These are phyloP conservation scores for Pristis pectinata DNA, from an alignment of 2,797 vertebrate genomes.

Conservation along the genomic window DNA sequence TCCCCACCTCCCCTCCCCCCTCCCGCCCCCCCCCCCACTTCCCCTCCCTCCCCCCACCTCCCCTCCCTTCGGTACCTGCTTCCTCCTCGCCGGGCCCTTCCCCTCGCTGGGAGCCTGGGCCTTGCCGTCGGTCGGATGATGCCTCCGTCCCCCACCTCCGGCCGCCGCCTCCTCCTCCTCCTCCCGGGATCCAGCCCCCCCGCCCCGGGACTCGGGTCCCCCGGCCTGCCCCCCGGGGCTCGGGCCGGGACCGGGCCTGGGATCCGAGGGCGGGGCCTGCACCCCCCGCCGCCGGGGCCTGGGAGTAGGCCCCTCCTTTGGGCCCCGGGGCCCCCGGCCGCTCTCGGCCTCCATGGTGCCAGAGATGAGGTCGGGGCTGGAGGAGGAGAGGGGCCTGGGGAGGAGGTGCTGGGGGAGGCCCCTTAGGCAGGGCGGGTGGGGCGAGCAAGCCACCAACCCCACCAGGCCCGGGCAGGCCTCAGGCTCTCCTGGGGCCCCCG, in stretches of 20 bases:
- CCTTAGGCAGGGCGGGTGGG: conserved; percentile 60
- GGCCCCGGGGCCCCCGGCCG: conserved; percentile 81
- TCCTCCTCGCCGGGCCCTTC: neutral
- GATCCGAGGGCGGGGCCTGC: conserved; percentile 73
- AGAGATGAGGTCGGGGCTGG: conserved; percentile 84
- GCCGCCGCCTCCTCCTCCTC: conserved; percentile 55
- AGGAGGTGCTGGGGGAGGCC: conserved; percentile 77
- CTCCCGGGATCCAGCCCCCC: conserved; percentile 68
- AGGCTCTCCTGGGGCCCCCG: conserved; percentile 45
- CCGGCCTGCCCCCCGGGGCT: conserved; percentile 63
- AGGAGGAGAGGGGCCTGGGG: conserved; percentile 81
- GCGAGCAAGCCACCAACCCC: too few relatives aligned
- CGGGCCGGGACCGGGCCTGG: conserved; percentile 53
- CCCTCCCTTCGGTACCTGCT: neutral
- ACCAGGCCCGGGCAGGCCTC: neutral
- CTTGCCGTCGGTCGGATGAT: neutral
- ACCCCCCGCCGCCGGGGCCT: too few relatives aligned
- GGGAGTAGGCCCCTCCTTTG: too few relatives aligned
- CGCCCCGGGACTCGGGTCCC: conserved; percentile 54
- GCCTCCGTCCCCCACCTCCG: conserved; percentile 48
- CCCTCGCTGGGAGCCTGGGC: neutral
- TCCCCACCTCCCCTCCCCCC: conserved; percentile 62
- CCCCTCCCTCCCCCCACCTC: too few relatives aligned
- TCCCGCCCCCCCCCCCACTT: conserved; percentile 50
- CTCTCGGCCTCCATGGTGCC: conserved; percentile 76